Percentiles rank a stretch among this genome's conserved stretches.
These are phyloP conservation scores for Galleria mellonella DNA, from an alignment of 1,140 invertebrate species.

Conservation along the genomic window DNA sequence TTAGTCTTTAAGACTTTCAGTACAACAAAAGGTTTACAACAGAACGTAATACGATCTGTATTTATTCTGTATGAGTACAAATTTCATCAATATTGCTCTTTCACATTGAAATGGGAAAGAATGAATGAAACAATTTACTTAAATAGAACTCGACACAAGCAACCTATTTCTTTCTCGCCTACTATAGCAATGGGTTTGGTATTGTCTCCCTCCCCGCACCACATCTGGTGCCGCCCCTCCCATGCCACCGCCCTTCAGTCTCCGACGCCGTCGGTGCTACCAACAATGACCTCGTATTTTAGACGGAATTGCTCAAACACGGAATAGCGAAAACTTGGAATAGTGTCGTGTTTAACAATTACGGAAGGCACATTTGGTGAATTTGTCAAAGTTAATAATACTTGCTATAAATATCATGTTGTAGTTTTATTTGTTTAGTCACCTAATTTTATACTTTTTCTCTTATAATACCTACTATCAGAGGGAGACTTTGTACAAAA, in stretches of 20 bases:
- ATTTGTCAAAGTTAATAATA: too few relatives aligned
- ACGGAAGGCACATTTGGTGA: conserved; percentile 4
- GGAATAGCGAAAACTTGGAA: conserved; percentile 60
- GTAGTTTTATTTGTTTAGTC: too few relatives aligned
- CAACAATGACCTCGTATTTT: conserved; percentile 73
- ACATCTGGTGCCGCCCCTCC: conserved; percentile 28
- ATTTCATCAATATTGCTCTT: conserved; percentile 5
- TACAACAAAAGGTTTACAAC: too few relatives aligned
- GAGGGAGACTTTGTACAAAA: too few relatives aligned
- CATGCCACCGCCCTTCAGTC: conserved; percentile 26
- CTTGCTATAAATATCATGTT: too few relatives aligned
- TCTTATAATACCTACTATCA: too few relatives aligned
- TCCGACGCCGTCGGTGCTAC: conserved; percentile 55
- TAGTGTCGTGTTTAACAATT: conserved; percentile 43
- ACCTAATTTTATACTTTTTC: too few relatives aligned
- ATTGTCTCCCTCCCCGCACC: conserved; percentile 29
- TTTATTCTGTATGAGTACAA: too few relatives aligned
- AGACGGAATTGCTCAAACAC: conserved; percentile 69
- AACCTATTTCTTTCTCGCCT: conserved; percentile 57
- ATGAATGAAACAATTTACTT: conserved; percentile 65
- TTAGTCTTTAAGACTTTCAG: too few relatives aligned
- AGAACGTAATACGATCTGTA: too few relatives aligned
- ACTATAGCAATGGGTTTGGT: conserved; percentile 60
- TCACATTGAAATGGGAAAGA: conserved; percentile 36
- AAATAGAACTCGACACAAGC: conserved; percentile 56